phyloP scores from a whole-genome alignment of 2,797 vertebrate species.

The Pogoniulus pusillus region DNA sequence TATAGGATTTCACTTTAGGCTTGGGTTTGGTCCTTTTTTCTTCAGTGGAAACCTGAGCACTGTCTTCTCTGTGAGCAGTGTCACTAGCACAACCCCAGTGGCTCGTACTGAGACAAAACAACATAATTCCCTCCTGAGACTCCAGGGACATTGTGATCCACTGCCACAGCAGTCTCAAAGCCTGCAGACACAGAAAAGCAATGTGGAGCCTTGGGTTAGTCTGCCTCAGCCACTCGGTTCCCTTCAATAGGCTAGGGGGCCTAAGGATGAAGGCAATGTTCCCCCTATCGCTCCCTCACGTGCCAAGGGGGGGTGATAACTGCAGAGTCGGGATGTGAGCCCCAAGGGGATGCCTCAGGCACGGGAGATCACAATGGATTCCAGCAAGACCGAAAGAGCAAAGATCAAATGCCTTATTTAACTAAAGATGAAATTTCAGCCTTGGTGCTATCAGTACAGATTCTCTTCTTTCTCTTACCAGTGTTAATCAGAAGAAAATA shows the following conservation, averaged over 20 bases:
- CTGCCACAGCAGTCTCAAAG: background rate
- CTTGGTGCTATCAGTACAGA: background rate
- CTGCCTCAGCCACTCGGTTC: background rate
- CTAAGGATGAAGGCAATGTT: fast-evolving
- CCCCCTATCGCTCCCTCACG: background rate
- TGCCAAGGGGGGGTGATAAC: background rate
- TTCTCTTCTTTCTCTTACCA: background rate
- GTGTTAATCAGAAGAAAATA: background rate
- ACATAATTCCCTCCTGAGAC: background rate
- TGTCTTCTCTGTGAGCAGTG: background rate
- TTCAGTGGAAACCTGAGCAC: background rate
- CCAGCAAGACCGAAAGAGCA: background rate
- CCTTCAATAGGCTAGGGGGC: background rate
- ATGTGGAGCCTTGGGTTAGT: background rate
- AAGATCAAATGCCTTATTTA: constrained; percentile 31
- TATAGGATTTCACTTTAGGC: background rate
- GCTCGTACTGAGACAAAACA: background rate
- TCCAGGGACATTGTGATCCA: background rate
- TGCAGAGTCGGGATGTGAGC: background rate
- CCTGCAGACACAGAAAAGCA: background rate
- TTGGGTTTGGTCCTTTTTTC: background rate
- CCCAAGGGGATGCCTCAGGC: constrained; percentile 4
- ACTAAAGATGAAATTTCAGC: constrained; percentile 54
- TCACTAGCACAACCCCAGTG: background rate
- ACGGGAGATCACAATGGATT: background rate